Conservation (phyloP, 2,888 invertebrate species). For the Drosophila tanythrix region DNA sequence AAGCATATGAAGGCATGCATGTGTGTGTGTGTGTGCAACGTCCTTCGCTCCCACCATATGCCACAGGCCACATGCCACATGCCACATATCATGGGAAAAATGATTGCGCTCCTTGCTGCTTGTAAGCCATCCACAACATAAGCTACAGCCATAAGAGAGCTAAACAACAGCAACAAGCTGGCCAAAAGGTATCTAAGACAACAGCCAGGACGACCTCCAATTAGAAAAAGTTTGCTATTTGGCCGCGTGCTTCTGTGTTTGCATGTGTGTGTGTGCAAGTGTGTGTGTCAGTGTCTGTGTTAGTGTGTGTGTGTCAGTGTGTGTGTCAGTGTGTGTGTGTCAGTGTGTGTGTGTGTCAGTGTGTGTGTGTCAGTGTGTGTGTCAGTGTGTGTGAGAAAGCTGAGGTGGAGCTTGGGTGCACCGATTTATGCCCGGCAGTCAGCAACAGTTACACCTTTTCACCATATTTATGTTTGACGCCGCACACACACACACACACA, state of each 20-base stretch:
- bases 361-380: constrained; percentile 37
- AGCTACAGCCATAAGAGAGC: constrained; percentile 34
- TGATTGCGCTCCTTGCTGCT: constrained; percentile 32
- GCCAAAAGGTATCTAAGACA: constrained; percentile 49
- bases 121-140: constrained; percentile 46
- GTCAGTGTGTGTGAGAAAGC: constrained; percentile 38
- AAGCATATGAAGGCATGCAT: not conserved
- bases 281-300: not conserved
- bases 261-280: not conserved
- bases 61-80: not conserved
- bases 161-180: constrained; percentile 32
- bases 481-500: constrained; percentile 35
- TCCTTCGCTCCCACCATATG: not conserved
- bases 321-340: constrained; percentile 48
- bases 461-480: constrained; percentile 77
- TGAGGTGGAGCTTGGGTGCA: constrained; percentile 10
- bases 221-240: constrained; percentile 71
- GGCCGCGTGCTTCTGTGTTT: constrained; percentile 21
- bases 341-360: constrained; percentile 3
- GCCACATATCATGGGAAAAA: constrained; percentile 39
- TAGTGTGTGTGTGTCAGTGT: constrained; percentile 28
- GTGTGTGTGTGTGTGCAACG: not conserved
- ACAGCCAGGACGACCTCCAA: constrained; percentile 69
- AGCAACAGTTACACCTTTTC: constrained; percentile 78
- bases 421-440: constrained; percentile 67